Conservation (phyloP, 2,888 invertebrate genomes). For the Unio delphinus region DNA sequence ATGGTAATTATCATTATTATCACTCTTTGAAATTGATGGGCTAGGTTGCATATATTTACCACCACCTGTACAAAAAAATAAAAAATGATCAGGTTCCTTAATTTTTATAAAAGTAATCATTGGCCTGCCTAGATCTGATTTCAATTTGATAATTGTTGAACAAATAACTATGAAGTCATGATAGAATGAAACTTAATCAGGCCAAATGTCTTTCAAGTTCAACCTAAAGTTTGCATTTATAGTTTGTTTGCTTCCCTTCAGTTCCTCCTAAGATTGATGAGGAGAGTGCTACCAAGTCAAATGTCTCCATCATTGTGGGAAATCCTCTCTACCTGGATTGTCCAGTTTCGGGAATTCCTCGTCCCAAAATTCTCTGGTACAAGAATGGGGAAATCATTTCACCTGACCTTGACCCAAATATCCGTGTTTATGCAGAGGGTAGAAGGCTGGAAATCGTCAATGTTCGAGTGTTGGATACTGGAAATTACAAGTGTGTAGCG, state of each 20-base stretch:
- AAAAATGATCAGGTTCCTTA: too few species aligned
- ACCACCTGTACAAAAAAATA: too few species aligned
- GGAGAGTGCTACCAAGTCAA: constrained; percentile 38
- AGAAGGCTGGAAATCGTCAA: constrained; percentile 57
- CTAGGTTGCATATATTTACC: too few species aligned
- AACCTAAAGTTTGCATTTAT: too few species aligned
- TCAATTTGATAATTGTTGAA: too few species aligned
- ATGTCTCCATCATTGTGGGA: constrained; percentile 50
- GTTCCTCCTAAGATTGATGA: constrained; percentile 61
- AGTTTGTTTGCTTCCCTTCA: constrained; percentile 23
- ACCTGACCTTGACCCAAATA: constrained; percentile 46
- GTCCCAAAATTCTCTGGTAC: constrained; percentile 71
- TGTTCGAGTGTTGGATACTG: constrained; percentile 58
- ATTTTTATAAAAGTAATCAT: too few species aligned
- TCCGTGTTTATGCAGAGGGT: constrained; percentile 51
- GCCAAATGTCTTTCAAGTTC: too few species aligned
- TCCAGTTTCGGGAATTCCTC: constrained; percentile 65
- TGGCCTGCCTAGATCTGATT: too few species aligned
- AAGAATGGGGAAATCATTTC: constrained; percentile 66
- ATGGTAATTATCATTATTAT: too few species aligned
- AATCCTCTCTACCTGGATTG: constrained; percentile 56
- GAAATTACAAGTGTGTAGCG: constrained; percentile 68
- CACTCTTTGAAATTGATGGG: too few species aligned
- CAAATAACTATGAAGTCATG: too few species aligned
- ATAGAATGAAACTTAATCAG: too few species aligned